Base-by-base conservation (phyloP, 2,888 invertebrate species). In the Dascillus cervinus region DNA sequence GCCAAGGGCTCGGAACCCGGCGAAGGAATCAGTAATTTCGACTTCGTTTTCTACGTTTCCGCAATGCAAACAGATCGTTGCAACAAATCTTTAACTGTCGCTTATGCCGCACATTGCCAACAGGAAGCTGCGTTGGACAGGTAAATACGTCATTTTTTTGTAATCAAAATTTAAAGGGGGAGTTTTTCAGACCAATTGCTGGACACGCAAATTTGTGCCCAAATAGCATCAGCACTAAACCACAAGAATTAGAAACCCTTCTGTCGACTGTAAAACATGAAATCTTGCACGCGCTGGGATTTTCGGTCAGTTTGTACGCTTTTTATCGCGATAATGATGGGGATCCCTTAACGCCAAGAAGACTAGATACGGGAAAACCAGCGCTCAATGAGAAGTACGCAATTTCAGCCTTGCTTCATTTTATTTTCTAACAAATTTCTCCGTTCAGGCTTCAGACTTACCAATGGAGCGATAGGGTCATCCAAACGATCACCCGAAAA, bases 131-230 rank as follows among this genome's bases (percentile, higher is more conserved):
- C 84, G 0, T 66, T 95, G 17, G 97, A 98, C 66, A 74, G 62
- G 62, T 17, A 17, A 17, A 17, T 17, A 17, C 17, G 17, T 17
- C 5, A 6, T 17, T 17, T 17, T 6, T 17, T 17, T 8, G 17
- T 8, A 17, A 17, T 4, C 17, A 17, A 17, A 17, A 17, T 17
- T 17, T 17, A 17, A 12, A 22, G 15, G n/a, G n/a, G n/a, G n/a
- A n/a, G n/a, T n/a, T 38, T 55, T 57, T 22, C 62, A 90, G 96
- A 42, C 98, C 98, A 0, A 92, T 98, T 34, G 97, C 97, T 2
- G 98, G 98, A 0, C 96, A 98, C 68, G 95, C 97, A 0, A 98
- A 98, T 70, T 79, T 98, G 48, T 98, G 98, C 52, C 98, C 98
- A 0, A 79, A 85, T 11, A 90, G 90, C 52, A 82, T 98, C 43